Evolutionary conservation across 2,113 vertebrate genomes (phyloP), one percentile per base, ranked within the genome.

Genomic region (Mungos mungo): DNA sequence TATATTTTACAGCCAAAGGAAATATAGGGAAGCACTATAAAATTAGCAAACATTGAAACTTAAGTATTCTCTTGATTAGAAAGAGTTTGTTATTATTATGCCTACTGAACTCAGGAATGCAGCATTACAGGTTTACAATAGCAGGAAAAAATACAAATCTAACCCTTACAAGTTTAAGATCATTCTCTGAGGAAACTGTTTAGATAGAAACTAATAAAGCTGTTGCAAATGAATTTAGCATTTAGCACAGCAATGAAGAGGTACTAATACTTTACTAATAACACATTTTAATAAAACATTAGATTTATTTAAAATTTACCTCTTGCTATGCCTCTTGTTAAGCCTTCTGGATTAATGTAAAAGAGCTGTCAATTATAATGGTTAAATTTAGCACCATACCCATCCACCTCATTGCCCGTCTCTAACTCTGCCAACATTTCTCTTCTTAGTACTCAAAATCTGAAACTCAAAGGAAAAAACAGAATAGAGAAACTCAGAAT

Each of bases 81-180:
- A 98, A 95, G 68, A 92, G 68, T 97, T 93, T 96, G 88, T 96
- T 93, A 96, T 97, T 88, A 98, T 96, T 96, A 97, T 95, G 95
- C 86, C 93, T 93, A 63, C 93, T 97, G 89, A 96, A 84, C 80
- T 89, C 81, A 97, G 97, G 98, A 98, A 98, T 98, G 98, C 63
- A 96, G 98, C 52, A 65, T 74, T 98, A 86, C 98, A 90, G 93
- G 97, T 98, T 98, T 98, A 95, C 41, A 95, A 91, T 19, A 95
- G 74, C 89, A 96, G 93, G 90, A 77, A 97, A 96, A 82, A 96
- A 95, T 94, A 97, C 80, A 93, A 77, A 88, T 92, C 52, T 90
- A 94, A 97, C 38, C 41, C 65, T 52, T 94, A 47, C 63, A 93
- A 81, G 45, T 88, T 98, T 69, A 90, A 96, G 83, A 95, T 68